phyloP scores from a whole-genome alignment of 1,140 invertebrate species.

The Caligus rogercresseyi region DNA sequence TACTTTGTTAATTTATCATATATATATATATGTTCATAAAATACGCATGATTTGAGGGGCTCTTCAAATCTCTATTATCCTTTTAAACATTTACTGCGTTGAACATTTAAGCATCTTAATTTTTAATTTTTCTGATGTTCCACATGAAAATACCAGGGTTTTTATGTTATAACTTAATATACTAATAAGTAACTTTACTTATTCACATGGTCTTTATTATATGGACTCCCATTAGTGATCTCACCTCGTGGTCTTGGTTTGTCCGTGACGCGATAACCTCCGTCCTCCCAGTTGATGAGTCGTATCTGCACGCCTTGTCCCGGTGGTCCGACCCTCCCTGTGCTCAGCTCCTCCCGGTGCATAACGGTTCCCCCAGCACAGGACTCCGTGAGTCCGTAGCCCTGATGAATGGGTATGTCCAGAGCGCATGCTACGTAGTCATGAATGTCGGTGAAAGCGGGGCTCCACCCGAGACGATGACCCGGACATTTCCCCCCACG shows the following conservation, averaged over 20 bases:
- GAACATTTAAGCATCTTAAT: background rate
- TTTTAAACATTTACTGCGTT: too few relatives aligned
- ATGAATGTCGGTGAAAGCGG: slow-evolving; percentile 86
- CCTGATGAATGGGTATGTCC: slow-evolving; percentile 68
- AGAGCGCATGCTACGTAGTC: slow-evolving; percentile 81
- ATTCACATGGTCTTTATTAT: too few relatives aligned
- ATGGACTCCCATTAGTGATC: too few relatives aligned
- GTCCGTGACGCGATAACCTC: slow-evolving; percentile 72
- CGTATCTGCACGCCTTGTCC: slow-evolving; percentile 64
- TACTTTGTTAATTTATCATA: too few relatives aligned
- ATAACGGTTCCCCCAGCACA: slow-evolving; percentile 73
- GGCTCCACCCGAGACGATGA: slow-evolving; percentile 71
- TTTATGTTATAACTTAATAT: background rate
- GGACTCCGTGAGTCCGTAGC: slow-evolving; percentile 94
- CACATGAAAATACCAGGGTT: background rate
- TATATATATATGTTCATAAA: too few relatives aligned
- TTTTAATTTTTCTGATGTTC: background rate
- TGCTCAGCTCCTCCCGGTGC: slow-evolving; percentile 55
- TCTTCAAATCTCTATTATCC: too few relatives aligned
- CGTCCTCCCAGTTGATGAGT: slow-evolving; percentile 88
- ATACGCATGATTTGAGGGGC: too few relatives aligned
- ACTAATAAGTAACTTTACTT: too few relatives aligned
- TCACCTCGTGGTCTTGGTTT: slow-evolving; percentile 59
- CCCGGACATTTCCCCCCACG: slow-evolving; percentile 63
- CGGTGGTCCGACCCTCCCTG: slow-evolving; percentile 74